A percentile compares a stretch with the other conserved stretches of the same genome.
Conservation (phyloP, 2,888 invertebrate genomes). For the Poecilobothrus nobilitatus region DNA sequence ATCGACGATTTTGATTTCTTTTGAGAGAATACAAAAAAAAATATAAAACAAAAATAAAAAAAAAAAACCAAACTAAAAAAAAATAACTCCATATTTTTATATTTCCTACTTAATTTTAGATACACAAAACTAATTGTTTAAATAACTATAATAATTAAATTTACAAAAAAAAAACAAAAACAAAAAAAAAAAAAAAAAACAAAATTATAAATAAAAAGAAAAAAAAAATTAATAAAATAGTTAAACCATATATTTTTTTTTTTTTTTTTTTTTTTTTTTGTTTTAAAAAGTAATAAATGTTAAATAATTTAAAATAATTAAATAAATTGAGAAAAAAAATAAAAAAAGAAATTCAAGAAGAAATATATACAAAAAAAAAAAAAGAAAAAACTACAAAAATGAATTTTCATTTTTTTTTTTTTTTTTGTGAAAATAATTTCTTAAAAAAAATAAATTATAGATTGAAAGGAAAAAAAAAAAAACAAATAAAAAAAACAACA, state of each 20-base stretch:
- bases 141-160: neutral
- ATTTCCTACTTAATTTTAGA: no score
- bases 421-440: neutral
- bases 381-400: neutral
- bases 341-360: neutral
- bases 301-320: neutral
- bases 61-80: no score
- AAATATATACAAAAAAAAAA: neutral
- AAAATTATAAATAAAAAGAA: no score
- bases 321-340: no score
- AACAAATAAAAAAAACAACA: neutral
- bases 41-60: no score
- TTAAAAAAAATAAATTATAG: neutral
- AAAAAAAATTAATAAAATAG: neutral
- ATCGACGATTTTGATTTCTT: no score
- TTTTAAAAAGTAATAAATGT: neutral
- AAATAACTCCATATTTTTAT: neutral
- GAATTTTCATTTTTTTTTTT: neutral
- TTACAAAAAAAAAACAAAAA: neutral
- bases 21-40: no score
- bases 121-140: constrained; percentile 1
- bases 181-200: neutral
- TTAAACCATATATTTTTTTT: no score
- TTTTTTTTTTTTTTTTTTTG: neutral
- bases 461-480: neutral